These are phyloP conservation scores for Cryptoblepharus egeriae DNA, from an alignment of 2,797 vertebrate genomes.

Conservation along the genomic window DNA sequence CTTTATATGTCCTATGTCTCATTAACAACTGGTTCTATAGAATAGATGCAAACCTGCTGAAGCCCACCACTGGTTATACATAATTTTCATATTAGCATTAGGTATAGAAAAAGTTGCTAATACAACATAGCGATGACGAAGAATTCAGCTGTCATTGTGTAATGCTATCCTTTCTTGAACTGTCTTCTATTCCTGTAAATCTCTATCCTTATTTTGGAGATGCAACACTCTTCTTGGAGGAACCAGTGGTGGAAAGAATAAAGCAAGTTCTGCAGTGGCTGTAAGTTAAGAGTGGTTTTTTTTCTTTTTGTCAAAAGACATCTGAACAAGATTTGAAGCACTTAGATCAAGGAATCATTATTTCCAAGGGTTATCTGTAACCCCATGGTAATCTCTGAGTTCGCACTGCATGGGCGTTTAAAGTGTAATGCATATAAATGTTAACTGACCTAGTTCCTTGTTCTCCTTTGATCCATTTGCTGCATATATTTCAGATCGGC, in stretches of 20 bases:
- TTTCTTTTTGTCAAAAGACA: not conserved
- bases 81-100: not conserved
- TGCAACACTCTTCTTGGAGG: not conserved
- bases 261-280: not conserved
- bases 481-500: not conserved
- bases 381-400: not conserved
- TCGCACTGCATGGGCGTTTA: not conserved
- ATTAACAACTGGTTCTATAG: no score
- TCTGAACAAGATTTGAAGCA: not conserved
- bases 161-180: no score
- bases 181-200: not conserved
- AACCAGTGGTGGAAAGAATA: not conserved
- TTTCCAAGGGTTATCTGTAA: not conserved
- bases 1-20: no score
- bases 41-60: no score
- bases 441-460: not conserved
- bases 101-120: no score
- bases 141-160: no score
- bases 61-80: no score
- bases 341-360: not conserved
- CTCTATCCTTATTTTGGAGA: not conserved
- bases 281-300: not conserved
- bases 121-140: no score
- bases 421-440: no score
- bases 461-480: not conserved